Conservation (phyloP, 1,140 invertebrate genomes). For the Bombus picipes region DNA sequence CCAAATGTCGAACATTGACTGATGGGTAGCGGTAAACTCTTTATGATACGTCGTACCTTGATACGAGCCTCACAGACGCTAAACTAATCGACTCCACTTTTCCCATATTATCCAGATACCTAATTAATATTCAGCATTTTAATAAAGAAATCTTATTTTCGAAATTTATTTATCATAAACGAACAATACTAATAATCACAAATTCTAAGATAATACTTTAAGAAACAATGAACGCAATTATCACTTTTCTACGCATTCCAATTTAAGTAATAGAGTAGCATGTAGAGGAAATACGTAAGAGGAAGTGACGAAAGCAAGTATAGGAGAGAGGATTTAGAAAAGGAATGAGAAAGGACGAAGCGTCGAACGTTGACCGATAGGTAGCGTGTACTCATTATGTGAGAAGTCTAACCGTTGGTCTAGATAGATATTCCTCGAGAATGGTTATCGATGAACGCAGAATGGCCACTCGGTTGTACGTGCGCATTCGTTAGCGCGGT, state of each 20-base stretch:
- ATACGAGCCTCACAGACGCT: no score
- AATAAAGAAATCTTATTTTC: not conserved
- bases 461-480: not conserved
- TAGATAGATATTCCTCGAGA: slow-evolving; percentile 38
- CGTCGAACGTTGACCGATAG: slow-evolving; percentile 34
- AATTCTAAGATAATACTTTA: no score
- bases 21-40: not conserved
- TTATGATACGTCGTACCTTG: not conserved
- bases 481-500: slow-evolving; percentile 40
- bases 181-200: no score
- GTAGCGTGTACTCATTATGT: slow-evolving; percentile 43
- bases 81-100: not conserved
- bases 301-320: not conserved
- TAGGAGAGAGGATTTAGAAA: not conserved
- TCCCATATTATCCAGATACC: no score
- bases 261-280: not conserved
- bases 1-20: slow-evolving; percentile 12
- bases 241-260: not conserved
- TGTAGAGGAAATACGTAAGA: fast-evolving
- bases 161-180: not conserved
- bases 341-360: not conserved
- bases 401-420: slow-evolving; percentile 45
- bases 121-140: not conserved
- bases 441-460: slow-evolving; percentile 49
- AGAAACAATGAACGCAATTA: not conserved